phyloP scores from a whole-genome alignment of 2,888 invertebrate genomes.

The Formica aserva region DNA sequence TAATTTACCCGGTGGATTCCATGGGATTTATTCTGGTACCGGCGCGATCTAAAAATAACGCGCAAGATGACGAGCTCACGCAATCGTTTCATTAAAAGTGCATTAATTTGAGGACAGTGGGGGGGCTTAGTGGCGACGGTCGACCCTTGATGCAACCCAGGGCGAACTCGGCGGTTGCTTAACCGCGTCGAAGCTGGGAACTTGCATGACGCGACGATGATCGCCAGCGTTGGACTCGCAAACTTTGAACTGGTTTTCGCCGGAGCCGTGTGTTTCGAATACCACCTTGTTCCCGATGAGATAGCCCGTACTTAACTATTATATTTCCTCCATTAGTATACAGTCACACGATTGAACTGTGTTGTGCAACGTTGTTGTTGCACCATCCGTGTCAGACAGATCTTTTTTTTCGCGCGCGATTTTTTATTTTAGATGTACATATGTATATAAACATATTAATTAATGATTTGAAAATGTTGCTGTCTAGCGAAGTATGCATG shows the following conservation, averaged over 20 bases:
- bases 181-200: slow-evolving; percentile 35
- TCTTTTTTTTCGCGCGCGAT: not conserved
- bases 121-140: not conserved
- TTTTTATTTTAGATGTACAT: not conserved
- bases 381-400: not conserved
- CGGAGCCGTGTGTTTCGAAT: not conserved
- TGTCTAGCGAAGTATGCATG: not conserved
- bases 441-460: not conserved
- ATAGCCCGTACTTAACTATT: not conserved
- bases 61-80: slow-evolving; percentile 52
- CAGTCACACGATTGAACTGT: not conserved
- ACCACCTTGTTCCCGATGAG: not conserved
- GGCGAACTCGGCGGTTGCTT: slow-evolving; percentile 30
- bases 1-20: slow-evolving; percentile 81
- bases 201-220: slow-evolving; percentile 24
- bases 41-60: slow-evolving; percentile 77
- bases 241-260: slow-evolving; percentile 21
- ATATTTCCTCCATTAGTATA: slow-evolving; percentile 6
- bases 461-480: slow-evolving; percentile 19
- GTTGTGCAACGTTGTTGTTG: slow-evolving; percentile 13
- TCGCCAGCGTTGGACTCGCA: slow-evolving; percentile 14
- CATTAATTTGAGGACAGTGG: slow-evolving; percentile 52
- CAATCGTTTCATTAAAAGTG: slow-evolving; percentile 67
- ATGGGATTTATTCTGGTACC: slow-evolving; percentile 79
- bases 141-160: slow-evolving; percentile 35